Conservation (phyloP, 1,140 invertebrate species). For the Pseudomyrmex gracilis region DNA sequence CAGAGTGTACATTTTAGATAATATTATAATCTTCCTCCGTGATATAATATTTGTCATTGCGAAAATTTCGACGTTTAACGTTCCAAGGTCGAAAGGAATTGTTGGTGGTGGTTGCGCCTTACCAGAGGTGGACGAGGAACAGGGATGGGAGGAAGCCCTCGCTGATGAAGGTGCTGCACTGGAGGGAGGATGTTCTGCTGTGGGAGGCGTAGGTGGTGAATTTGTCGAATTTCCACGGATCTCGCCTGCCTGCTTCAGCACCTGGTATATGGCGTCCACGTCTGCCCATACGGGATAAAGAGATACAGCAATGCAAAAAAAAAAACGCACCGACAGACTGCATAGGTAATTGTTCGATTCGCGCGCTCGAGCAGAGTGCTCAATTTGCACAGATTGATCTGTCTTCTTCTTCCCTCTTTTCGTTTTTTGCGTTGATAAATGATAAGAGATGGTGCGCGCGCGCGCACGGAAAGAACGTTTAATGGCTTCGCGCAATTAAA, state of each 20-base stretch:
- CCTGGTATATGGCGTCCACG: slow-evolving; percentile 96
- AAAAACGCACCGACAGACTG: slow-evolving; percentile 33
- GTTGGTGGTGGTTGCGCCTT: slow-evolving; percentile 88
- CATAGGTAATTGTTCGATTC: slow-evolving; percentile 5
- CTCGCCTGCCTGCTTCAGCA: slow-evolving; percentile 96
- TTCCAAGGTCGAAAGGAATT: slow-evolving; percentile 88
- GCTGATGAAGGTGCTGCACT: slow-evolving; percentile 81
- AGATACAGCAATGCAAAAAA: slow-evolving; percentile 66
- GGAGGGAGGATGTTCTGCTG: slow-evolving; percentile 83
- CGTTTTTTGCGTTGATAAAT: slow-evolving; percentile 36
- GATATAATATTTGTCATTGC: background rate
- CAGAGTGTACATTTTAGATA: no score
- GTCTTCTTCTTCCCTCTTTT: slow-evolving; percentile 57
- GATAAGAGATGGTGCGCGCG: slow-evolving; percentile 32
- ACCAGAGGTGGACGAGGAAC: slow-evolving; percentile 87
- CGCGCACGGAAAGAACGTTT: background rate
- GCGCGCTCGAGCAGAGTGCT: slow-evolving; percentile 11
- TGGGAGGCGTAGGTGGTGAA: slow-evolving; percentile 85
- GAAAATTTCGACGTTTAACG: slow-evolving; percentile 39
- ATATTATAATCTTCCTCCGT: no score
- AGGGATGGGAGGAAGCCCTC: slow-evolving; percentile 86
- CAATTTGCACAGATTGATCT: slow-evolving; percentile 40
- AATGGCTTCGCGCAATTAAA: slow-evolving; percentile 12
- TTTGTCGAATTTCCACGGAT: slow-evolving; percentile 87
- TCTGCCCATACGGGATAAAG: slow-evolving; percentile 85